A percentile compares a stretch with the other conserved stretches of the same genome.
phyloP scores from a whole-genome alignment of 2,888 invertebrate genomes.

The Thymelicus acteon region DNA sequence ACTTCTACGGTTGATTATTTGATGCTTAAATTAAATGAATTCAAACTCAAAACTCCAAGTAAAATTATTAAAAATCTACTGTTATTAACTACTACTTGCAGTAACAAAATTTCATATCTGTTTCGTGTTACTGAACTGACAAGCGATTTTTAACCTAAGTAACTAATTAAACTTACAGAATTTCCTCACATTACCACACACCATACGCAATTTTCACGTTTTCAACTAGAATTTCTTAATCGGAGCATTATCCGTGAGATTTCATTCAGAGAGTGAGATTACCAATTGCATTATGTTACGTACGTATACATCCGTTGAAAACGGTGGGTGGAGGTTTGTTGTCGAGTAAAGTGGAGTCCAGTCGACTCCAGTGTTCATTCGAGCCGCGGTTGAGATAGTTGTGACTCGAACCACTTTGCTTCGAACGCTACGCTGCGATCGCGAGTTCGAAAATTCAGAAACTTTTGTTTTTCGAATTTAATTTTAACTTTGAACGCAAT shows the following conservation, averaged over 20 bases:
- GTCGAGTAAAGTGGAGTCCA: constrained; percentile 1
- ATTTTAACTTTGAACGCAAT: constrained; percentile 14
- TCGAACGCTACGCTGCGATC: constrained; percentile 19
- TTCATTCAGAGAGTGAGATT: constrained; percentile 33
- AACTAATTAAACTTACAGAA: background rate
- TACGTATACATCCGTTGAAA: constrained; percentile 30
- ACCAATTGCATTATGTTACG: constrained; percentile 34
- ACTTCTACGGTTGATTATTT: background rate
- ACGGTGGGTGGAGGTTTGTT: constrained; percentile 33
- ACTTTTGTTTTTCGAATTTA: background rate
- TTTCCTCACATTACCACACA: background rate
- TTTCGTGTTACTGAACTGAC: too few relatives aligned
- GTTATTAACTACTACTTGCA: too few relatives aligned
- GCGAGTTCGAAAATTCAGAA: constrained; percentile 18
- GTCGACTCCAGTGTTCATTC: constrained; percentile 26
- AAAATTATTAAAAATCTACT: too few relatives aligned
- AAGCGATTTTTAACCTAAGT: background rate
- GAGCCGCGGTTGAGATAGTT: constrained; percentile 14
- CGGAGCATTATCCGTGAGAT: constrained; percentile 32
- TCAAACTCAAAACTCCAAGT: too few relatives aligned
- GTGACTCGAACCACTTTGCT: background rate
- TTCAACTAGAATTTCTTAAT: constrained; percentile 19
- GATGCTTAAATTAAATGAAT: too few relatives aligned
- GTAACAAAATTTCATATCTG: too few relatives aligned
- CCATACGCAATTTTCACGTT: background rate